These are phyloP conservation scores for Aleiodes sp. DNA, from an alignment of 1,140 invertebrate species.

Conservation along the genomic window DNA sequence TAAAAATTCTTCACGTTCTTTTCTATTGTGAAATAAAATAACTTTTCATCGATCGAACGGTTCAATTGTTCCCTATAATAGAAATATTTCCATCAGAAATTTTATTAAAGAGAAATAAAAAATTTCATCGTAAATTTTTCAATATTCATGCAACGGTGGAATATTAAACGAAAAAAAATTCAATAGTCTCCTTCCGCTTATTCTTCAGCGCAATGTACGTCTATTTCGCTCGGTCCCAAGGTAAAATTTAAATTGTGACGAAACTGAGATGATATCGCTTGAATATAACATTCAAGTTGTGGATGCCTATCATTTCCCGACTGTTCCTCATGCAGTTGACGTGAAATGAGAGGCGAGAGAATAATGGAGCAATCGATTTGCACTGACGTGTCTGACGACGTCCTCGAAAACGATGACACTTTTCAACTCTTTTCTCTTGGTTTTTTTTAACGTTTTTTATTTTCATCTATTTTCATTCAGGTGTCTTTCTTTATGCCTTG, in stretches of 20 bases:
- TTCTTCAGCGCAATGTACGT: too few species aligned
- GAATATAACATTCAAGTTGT: constrained; percentile 12
- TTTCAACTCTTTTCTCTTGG: neutral
- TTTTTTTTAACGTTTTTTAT: neutral
- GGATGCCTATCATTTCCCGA: constrained; percentile 2
- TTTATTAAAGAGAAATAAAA: too few species aligned
- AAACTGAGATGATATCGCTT: neutral
- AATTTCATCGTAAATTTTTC: too few species aligned
- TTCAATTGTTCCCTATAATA: too few species aligned
- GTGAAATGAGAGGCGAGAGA: constrained; percentile 32
- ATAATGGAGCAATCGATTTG: constrained; percentile 31
- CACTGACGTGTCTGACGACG: constrained; percentile 20
- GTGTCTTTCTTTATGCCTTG: neutral
- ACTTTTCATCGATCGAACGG: too few species aligned
- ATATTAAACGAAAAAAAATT: too few species aligned
- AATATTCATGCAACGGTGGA: too few species aligned
- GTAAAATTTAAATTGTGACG: neutral
- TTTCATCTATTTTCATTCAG: neutral
- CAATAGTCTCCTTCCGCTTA: too few species aligned
- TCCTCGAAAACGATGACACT: neutral
- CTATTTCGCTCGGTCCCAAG: too few species aligned
- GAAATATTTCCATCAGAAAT: too few species aligned
- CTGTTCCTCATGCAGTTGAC: constrained; percentile 24
- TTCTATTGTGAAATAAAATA: too few species aligned
- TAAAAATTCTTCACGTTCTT: too few species aligned